Conservation (phyloP, 2,888 invertebrate species). For the Boloria euphrosyne region DNA sequence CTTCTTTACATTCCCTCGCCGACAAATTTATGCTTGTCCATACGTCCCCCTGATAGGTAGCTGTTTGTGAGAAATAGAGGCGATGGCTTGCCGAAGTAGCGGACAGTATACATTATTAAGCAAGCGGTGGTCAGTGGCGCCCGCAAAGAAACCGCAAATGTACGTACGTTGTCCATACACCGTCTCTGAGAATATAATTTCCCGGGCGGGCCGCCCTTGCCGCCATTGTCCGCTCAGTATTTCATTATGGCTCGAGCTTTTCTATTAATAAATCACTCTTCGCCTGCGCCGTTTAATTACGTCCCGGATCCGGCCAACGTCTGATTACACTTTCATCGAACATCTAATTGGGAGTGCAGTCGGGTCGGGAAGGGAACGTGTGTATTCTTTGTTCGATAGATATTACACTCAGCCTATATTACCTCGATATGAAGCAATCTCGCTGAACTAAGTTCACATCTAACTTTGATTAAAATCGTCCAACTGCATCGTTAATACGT, state of each 20-base stretch:
- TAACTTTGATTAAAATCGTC: slow-evolving; percentile 75
- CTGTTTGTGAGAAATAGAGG: slow-evolving; percentile 40
- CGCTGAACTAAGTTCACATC: slow-evolving; percentile 67
- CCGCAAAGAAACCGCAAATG: slow-evolving; percentile 70
- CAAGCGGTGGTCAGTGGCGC: slow-evolving; percentile 52
- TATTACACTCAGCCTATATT: slow-evolving; percentile 71
- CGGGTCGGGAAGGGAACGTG: slow-evolving; percentile 61
- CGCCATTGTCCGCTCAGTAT: slow-evolving; percentile 81
- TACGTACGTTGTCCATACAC: slow-evolving; percentile 58
- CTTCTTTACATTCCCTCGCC: slow-evolving; percentile 79
- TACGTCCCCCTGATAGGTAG: slow-evolving; percentile 69
- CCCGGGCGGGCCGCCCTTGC: slow-evolving; percentile 71
- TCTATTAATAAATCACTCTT: slow-evolving; percentile 83
- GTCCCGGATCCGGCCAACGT: slow-evolving; percentile 77
- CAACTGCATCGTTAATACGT: slow-evolving; percentile 51
- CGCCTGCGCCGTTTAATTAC: slow-evolving; percentile 81
- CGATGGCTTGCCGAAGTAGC: slow-evolving; percentile 41
- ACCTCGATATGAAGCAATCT: slow-evolving; percentile 56
- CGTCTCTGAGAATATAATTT: slow-evolving; percentile 79
- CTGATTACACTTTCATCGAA: slow-evolving; percentile 83
- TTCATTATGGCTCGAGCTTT: slow-evolving; percentile 81
- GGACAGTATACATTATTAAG: slow-evolving; percentile 67
- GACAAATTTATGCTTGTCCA: slow-evolving; percentile 79
- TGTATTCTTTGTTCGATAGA: slow-evolving; percentile 75
- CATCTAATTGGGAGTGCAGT: slow-evolving; percentile 81